Evolutionary conservation across 2,888 invertebrate genomes (phyloP), one percentile per base, ranked within the genome.

Genomic region (Gryllus longicercus): DNA sequence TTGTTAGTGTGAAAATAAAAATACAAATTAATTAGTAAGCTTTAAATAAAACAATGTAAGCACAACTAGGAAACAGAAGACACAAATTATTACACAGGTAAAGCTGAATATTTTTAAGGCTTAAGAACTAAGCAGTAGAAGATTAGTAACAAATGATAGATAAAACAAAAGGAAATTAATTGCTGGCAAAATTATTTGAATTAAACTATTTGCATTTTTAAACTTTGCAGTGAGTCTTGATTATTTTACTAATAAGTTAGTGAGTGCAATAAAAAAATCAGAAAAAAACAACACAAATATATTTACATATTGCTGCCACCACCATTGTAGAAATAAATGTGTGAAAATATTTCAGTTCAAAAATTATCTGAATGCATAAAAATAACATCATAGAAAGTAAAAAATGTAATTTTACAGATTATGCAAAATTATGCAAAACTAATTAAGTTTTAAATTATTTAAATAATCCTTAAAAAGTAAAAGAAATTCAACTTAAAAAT

Each of bases 1-100:
- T 49, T 63, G 82, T 82, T 82, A 82, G 82, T 82, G 81, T 75
- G 78, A 79, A 79, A 80, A 63, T 63, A 63, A 63, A 63, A 63
- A 63, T 63, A 63, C 63, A 63, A 63, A 63, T 18, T n/a, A 63
- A 63, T 63, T 63, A 63, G 63, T 63, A 63, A 63, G 63, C 63
- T 63, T 63, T 63, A 63, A 63, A 63, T 63, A 63, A 38, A 63
- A 63, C 63, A 63, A 63, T 63, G 63, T 18, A 63, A 63, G 63
- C 63, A 63, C 63, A 63, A 63, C 63, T 63, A 63, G n/a, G 63
- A 63, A 63, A 63, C 4, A 63, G 63, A n/a, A 63, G 63, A 63
- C 63, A 63, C n/a, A 63, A 63, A 63, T 63, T 63, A 63, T 63
- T 63, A 63, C 63, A 63, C 63, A 63, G 63, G n/a, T 63, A 63